Evolutionary conservation across 1,140 invertebrate genomes (phyloP).

Genomic region (Ceratosolen fusciceps): DNA sequence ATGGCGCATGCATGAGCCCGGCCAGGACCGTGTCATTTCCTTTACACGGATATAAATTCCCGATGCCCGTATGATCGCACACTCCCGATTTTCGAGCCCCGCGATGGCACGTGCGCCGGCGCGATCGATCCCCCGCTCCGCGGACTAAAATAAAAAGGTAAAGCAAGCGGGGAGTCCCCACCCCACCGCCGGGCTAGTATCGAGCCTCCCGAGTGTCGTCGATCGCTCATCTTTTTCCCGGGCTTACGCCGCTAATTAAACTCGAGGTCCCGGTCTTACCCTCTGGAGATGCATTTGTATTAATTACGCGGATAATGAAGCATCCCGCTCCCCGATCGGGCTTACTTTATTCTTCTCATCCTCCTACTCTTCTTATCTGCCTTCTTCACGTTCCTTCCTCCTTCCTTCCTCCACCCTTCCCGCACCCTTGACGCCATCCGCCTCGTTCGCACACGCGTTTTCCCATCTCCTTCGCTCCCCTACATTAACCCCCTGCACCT

Average conservation of each 20-base stretch:
- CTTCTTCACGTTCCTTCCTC: neutral
- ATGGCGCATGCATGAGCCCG: constrained; percentile 15
- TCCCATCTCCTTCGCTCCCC: too few species aligned
- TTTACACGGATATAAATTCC: constrained; percentile 63
- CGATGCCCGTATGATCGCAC: constrained; percentile 45
- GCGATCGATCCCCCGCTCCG: constrained; percentile 31
- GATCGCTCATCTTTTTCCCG: constrained; percentile 38
- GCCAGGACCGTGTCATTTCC: constrained; percentile 56
- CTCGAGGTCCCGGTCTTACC: constrained; percentile 16
- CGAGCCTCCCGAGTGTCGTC: constrained; percentile 30
- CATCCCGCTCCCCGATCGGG: constrained; percentile 7
- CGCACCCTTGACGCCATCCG: too few species aligned
- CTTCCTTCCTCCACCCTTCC: neutral
- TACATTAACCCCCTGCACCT: too few species aligned
- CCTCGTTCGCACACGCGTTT: too few species aligned
- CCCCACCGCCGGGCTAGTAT: neutral
- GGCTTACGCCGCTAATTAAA: constrained; percentile 36
- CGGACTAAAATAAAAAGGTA: neutral
- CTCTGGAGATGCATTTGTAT: constrained; percentile 51
- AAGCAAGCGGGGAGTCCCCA: too few species aligned
- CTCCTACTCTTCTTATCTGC: too few species aligned
- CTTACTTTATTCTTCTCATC: constrained; percentile 8
- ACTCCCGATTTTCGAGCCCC: neutral
- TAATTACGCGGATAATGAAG: constrained; percentile 48
- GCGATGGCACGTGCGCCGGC: constrained; percentile 32